phyloP scores from a whole-genome alignment of 2,113 vertebrate species.

The Cairina moschata region DNA sequence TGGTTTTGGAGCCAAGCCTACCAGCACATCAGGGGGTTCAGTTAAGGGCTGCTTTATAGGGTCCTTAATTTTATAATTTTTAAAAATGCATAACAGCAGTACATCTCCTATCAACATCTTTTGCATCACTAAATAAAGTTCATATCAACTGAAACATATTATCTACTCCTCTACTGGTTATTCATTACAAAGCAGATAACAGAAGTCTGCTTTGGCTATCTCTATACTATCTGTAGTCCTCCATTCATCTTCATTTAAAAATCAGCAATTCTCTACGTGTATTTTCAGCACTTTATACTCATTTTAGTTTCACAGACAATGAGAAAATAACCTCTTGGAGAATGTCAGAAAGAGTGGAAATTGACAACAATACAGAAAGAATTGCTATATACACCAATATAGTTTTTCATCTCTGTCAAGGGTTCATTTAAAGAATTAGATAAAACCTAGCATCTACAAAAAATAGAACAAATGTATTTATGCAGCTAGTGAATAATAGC shows the following conservation, averaged over 20 bases:
- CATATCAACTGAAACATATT: not conserved
- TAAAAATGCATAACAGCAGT: fast-evolving
- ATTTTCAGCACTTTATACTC: not conserved
- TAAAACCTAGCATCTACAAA: not conserved
- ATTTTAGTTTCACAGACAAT: not conserved
- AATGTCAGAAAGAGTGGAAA: not conserved
- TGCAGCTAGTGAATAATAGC: fast-evolving
- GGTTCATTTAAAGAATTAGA: not conserved
- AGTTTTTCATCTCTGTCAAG: not conserved
- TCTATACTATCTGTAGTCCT: not conserved
- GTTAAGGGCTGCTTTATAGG: not conserved
- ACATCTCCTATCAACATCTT: not conserved
- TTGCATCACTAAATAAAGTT: not conserved
- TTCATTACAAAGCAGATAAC: not conserved
- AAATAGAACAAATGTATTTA: not conserved
- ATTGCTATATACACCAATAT: not conserved
- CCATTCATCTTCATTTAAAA: not conserved
- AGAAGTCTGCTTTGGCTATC: not conserved
- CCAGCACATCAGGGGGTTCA: not conserved
- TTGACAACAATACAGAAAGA: not conserved
- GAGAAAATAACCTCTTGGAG: not conserved
- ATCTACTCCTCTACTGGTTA: not conserved
- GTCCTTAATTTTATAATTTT: not conserved
- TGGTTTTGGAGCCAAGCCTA: not conserved
- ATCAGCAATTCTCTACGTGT: not conserved